Conservation (phyloP, 2,888 invertebrate genomes). For the Sminthurides aquaticus region DNA sequence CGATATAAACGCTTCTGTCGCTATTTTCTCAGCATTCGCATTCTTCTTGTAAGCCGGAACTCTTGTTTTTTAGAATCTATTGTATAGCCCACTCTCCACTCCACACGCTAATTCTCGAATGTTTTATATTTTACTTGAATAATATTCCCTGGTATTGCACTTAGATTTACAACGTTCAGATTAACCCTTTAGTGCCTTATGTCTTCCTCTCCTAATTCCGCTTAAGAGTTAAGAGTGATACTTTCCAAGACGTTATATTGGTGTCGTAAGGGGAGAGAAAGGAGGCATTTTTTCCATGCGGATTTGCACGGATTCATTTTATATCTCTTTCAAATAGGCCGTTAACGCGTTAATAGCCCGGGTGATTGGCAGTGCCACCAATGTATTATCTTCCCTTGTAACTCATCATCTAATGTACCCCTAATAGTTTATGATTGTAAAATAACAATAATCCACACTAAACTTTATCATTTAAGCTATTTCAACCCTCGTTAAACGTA, state of each 20-base stretch:
- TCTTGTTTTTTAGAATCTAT: no score
- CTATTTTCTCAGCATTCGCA: no score
- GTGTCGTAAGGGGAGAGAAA: not conserved
- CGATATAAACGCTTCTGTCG: no score
- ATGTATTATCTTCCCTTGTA: constrained; percentile 25
- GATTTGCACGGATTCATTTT: not conserved
- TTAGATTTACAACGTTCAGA: no score
- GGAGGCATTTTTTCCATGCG: not conserved
- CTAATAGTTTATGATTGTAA: constrained; percentile 25
- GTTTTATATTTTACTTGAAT: no score
- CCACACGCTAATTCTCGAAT: no score
- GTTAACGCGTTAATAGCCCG: constrained; percentile 20
- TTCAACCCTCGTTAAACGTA: not conserved
- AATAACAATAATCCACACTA: constrained; percentile 19
- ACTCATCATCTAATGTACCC: constrained; percentile 25
- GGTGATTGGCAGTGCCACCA: constrained; percentile 28
- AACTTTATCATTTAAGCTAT: not conserved
- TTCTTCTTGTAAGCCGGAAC: no score
- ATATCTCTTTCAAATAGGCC: not conserved
- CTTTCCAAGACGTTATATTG: not conserved
- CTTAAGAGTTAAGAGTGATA: not conserved
- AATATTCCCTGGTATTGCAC: no score
- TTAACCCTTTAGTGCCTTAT: no score
- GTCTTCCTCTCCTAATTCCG: not conserved
- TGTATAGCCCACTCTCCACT: no score